phyloP scores from a whole-genome alignment of 2,888 invertebrate species.

The Boloria selene region DNA sequence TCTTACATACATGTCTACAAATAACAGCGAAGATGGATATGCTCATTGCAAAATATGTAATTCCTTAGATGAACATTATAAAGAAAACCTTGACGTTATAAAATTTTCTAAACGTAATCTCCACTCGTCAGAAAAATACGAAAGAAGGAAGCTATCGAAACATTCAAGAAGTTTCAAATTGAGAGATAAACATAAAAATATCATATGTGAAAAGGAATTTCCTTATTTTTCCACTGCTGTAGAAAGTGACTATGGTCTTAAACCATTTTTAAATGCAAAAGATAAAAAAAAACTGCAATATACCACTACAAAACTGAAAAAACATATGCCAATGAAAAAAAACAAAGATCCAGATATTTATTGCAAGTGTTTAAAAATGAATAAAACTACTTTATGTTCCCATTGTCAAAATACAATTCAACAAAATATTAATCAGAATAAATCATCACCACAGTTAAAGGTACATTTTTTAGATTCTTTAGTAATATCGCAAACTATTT shows the following conservation, averaged over 20 bases:
- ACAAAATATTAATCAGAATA: constrained; percentile 9
- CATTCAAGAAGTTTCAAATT: too few species aligned
- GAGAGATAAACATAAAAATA: too few species aligned
- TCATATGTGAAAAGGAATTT: not conserved
- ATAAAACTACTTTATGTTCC: constrained; percentile 11
- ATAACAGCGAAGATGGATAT: too few species aligned
- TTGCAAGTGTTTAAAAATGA: constrained; percentile 1
- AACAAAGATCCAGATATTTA: not conserved
- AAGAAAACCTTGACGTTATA: too few species aligned
- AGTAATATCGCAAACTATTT: constrained; percentile 2
- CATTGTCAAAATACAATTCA: constrained; percentile 21
- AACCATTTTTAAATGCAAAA: not conserved
- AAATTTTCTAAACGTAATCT: too few species aligned
- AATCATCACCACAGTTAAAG: constrained; percentile 22
- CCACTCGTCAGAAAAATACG: too few species aligned
- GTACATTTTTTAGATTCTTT: constrained; percentile 30
- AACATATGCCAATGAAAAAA: not conserved
- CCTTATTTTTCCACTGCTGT: constrained; percentile 6
- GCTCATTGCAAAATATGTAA: too few species aligned
- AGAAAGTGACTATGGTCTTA: constrained; percentile 22
- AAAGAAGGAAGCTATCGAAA: too few species aligned
- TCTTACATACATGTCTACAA: too few species aligned
- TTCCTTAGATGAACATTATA: too few species aligned
- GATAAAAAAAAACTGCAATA: not conserved
- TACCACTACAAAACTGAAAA: not conserved